Base-by-base conservation (phyloP, 2,797 vertebrate genomes). In the Thamnophis elegans region DNA sequence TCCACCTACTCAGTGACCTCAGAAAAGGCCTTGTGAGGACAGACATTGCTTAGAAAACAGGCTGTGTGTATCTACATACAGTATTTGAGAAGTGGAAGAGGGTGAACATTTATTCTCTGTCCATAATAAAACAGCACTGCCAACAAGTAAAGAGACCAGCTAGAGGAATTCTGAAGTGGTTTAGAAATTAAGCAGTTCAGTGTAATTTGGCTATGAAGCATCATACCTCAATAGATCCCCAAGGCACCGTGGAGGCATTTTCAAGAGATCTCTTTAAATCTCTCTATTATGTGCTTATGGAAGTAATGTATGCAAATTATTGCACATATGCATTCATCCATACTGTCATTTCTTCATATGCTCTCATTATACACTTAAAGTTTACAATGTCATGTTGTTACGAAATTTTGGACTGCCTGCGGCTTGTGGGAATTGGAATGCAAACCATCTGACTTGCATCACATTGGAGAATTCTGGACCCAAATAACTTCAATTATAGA, bases 11-110 rank as follows among this genome's bases (percentile, higher is more conserved):
- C 0, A 0, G 92, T 90, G 94, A 94, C 90, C 93, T 95, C 96
- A 92, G n/a, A 59, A 85, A 93, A 91, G 93, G 95, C 56, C 93
- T 93, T 94, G 62, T 94, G 94, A 96, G 96, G 95, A 96, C 96
- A 94, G 90, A 85, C 91, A 85, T 90, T 94, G 94, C 91, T 87
- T 47, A 85, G 93, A 86, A 93, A 96, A 88, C 92, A 94, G 92
- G 85, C 93, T 92, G 65, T 47, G 65, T 73, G 91, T 90, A 93
- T 89, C 18, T 78, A 12, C 87, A 28, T 82, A 20, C n/a, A 36
- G 65, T 36, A 93, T 2, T 54, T 82, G 5, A 58, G 51, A 14
- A 22, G 22, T 60, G 8, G 73, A 22, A 6, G 7, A 32, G 12
- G 12, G 20, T 73, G 13, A 73, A 73, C 26, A 14, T 56, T 90